These are phyloP conservation scores for Cnemophilus loriae DNA, from an alignment of 2,113 vertebrate species.

Conservation along the genomic window DNA sequence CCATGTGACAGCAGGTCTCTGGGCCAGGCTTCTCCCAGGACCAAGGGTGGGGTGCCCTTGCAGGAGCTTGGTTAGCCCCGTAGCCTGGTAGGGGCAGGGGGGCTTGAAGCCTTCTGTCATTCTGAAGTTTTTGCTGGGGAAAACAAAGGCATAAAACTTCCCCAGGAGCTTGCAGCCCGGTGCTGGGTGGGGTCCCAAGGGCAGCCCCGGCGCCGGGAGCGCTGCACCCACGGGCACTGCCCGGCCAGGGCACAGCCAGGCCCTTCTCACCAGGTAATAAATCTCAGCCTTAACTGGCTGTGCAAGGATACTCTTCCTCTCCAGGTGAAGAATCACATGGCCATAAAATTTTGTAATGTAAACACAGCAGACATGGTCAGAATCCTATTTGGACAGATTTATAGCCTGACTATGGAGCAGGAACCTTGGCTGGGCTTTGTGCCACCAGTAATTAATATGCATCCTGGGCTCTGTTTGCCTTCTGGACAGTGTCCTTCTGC, in stretches of 20 bases:
- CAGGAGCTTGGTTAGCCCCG: neutral
- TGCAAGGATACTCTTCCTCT: neutral
- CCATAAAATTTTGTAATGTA: conserved; percentile 45
- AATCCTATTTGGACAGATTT: conserved; percentile 65
- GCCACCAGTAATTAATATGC: conserved; percentile 53
- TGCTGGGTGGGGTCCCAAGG: neutral
- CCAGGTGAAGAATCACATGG: conserved; percentile 62
- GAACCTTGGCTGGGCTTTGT: conserved; percentile 48
- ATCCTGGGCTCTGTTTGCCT: conserved; percentile 41
- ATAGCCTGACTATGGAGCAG: conserved; percentile 35
- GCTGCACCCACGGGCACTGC: neutral
- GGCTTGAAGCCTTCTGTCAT: neutral
- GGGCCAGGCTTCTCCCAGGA: neutral
- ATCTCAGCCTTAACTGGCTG: conserved; percentile 3
- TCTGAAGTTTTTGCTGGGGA: neutral
- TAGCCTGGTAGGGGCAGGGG: neutral
- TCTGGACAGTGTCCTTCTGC: conserved; percentile 44
- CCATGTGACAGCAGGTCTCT: neutral
- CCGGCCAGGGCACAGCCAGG: neutral
- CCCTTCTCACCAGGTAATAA: neutral
- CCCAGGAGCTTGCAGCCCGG: neutral
- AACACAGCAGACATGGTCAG: conserved; percentile 31
- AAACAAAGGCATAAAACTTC: neutral
- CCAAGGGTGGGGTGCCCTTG: neutral
- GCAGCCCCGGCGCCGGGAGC: accelerated